Evolutionary conservation across 2,888 invertebrate genomes (phyloP).

Genomic region (Nymphalis c-album): DNA sequence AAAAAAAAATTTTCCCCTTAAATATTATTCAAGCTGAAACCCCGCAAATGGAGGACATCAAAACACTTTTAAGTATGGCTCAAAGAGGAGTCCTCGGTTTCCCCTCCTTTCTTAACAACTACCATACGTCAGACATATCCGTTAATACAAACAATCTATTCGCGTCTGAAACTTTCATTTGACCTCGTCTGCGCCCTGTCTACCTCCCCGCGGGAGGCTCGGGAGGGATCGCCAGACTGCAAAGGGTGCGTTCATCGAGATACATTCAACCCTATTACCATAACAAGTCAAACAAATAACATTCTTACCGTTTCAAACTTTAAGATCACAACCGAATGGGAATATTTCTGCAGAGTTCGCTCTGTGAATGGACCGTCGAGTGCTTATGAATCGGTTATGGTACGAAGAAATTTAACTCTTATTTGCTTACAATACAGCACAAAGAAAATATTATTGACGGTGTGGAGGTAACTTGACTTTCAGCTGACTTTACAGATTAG

Average conservation of each 20-base stretch:
- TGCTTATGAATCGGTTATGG: conserved; percentile 13
- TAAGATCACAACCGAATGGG: conserved; percentile 19
- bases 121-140: conserved; percentile 49
- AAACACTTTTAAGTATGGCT: conserved; percentile 33
- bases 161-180: conserved; percentile 64
- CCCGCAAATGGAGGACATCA: conserved; percentile 15
- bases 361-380: conserved; percentile 13
- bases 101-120: conserved; percentile 46
- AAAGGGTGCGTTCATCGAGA: conserved; percentile 34
- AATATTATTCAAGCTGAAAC: conserved; percentile 1
- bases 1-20: conserved; percentile 9
- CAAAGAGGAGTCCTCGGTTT: conserved; percentile 40
- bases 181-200: conserved; percentile 55
- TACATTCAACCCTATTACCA: conserved; percentile 21
- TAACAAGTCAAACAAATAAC: conserved; percentile 22
- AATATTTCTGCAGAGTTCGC: conserved; percentile 22
- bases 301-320: conserved; percentile 13
- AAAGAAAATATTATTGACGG: conserved; percentile 14
- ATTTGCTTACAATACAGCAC: conserved; percentile 19
- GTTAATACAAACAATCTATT: conserved; percentile 47
- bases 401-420: conserved; percentile 17
- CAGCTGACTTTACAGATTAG: conserved; percentile 36
- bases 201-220: conserved; percentile 42
- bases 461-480: conserved; percentile 20
- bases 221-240: conserved; percentile 39